A percentile compares a stretch with the other conserved stretches of the same genome.
phyloP scores from a whole-genome alignment of 2,888 invertebrate species.

The Lasiommata megera region DNA sequence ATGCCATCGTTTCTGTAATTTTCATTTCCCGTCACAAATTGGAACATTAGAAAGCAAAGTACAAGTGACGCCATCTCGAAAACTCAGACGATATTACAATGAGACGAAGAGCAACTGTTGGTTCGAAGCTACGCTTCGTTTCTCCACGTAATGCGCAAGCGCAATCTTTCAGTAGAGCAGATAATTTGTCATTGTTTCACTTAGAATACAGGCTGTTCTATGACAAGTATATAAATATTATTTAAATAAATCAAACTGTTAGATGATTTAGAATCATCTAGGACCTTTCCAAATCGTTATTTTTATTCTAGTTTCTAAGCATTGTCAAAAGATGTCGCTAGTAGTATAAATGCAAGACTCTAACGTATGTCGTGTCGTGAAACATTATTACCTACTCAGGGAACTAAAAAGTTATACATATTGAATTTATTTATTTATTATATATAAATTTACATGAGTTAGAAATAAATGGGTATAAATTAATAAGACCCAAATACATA shows the following conservation, averaged over 20 bases:
- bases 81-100: constrained; percentile 46
- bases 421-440: too few relatives aligned
- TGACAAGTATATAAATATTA: neutral
- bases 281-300: too few relatives aligned
- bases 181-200: constrained; percentile 49
- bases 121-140: constrained; percentile 52
- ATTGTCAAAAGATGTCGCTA: constrained; percentile 23
- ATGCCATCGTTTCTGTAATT: constrained; percentile 53
- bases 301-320: neutral
- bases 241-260: neutral
- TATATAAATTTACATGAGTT: too few relatives aligned
- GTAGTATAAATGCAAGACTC: neutral
- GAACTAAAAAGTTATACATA: too few relatives aligned
- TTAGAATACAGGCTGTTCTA: constrained; percentile 48
- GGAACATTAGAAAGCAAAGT: constrained; percentile 43
- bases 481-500: too few relatives aligned
- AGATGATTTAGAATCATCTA: neutral
- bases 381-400: too few relatives aligned
- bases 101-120: constrained; percentile 32
- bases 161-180: constrained; percentile 61
- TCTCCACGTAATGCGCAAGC: constrained; percentile 55
- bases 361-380: too few relatives aligned
- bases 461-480: too few relatives aligned
- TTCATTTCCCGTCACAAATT: constrained; percentile 45
- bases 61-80: constrained; percentile 67